Percentiles rank a stretch among this genome's conserved stretches.
These are phyloP conservation scores for Dromococcyx pavoninus DNA, from an alignment of 2,797 vertebrate genomes.

Conservation along the genomic window DNA sequence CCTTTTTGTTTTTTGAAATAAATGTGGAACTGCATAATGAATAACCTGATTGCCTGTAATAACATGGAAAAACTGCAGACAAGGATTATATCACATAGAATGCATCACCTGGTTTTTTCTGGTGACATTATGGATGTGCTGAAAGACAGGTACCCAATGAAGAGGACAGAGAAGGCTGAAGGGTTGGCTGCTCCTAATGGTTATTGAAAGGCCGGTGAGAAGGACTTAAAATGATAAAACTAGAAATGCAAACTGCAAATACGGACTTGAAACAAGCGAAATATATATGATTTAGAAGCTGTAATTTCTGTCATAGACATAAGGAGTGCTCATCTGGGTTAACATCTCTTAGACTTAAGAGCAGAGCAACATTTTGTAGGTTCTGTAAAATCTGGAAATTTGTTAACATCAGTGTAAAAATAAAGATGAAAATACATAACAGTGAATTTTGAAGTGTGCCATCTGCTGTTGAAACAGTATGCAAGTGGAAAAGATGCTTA, in stretches of 20 bases:
- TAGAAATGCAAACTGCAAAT: not conserved
- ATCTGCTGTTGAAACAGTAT: not conserved
- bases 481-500: not conserved
- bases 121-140: not conserved
- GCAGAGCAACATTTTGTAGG: not conserved
- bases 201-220: too few species aligned
- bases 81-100: not conserved
- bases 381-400: not conserved
- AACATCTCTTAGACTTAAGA: not conserved
- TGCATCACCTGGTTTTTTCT: not conserved
- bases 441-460: not conserved
- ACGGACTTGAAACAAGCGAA: not conserved
- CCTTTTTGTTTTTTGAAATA: not conserved
- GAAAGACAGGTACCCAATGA: not conserved
- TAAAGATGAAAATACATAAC: not conserved
- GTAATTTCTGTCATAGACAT: not conserved
- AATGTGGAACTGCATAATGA: fast-evolving
- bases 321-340: not conserved
- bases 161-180: not conserved
- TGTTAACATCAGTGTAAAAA: not conserved
- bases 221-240: not conserved
- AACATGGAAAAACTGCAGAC: not conserved
- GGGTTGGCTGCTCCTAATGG: not conserved
- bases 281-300: not conserved
- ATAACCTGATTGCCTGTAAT: not conserved